Evolutionary conservation across 2,797 vertebrate species (phyloP).

Genomic region (Vireo griseus): DNA sequence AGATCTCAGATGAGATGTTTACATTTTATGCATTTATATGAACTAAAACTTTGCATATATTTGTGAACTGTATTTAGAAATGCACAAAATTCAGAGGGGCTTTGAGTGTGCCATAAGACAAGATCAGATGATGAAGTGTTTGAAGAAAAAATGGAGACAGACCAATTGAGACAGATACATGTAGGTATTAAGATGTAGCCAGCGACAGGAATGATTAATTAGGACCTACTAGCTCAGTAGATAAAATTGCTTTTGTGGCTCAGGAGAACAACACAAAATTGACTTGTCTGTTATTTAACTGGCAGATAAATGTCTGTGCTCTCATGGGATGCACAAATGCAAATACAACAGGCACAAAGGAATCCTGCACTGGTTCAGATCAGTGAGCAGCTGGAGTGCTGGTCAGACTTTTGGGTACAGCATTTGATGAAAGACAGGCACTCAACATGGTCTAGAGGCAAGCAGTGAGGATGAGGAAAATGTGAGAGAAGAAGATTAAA

Average conservation of each 20-base stretch:
- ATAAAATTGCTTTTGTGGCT: not conserved
- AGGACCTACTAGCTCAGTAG: not conserved
- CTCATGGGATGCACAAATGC: not conserved
- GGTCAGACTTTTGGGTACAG: not conserved
- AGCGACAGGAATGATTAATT: not conserved
- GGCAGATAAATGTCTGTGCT: not conserved
- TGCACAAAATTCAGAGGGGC: not conserved
- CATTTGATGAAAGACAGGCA: not conserved
- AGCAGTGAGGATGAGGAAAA: not conserved
- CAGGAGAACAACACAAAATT: not conserved
- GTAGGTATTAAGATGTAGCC: not conserved
- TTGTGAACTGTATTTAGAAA: not conserved
- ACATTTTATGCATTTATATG: not conserved
- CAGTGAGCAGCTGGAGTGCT: not conserved
- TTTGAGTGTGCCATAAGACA: accelerated
- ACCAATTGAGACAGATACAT: not conserved
- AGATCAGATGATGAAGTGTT: not conserved
- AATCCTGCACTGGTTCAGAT: accelerated
- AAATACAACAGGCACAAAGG: not conserved
- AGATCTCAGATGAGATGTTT: not conserved
- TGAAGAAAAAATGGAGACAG: not conserved
- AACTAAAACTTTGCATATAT: not conserved
- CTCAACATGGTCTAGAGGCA: not conserved
- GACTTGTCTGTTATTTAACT: not conserved
- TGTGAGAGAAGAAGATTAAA: not conserved